Evolutionary conservation across 1,140 invertebrate genomes (phyloP), one percentile per base, ranked within the genome.

Genomic region (Calliphora vicina): DNA sequence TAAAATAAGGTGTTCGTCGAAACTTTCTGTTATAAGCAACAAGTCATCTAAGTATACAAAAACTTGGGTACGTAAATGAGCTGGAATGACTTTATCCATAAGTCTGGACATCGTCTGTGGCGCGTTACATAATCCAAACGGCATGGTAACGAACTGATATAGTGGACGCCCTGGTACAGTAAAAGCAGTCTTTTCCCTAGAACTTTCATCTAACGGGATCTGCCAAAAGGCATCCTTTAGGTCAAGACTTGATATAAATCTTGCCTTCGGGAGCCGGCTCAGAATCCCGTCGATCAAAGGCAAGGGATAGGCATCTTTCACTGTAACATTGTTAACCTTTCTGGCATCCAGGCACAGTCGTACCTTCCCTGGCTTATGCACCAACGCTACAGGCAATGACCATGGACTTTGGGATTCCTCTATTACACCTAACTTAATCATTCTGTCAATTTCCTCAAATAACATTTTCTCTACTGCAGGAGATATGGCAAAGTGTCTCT

Each of bases 141-240:
- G 81, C 84, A 83, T 80, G 89, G 57, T 80, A 90, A 90, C 1
- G 83, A 82, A 76, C 87, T 90, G 12, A 85, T 86, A 73, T 86
- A 72, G n/a, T 82, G 86, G 42, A 86, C 88, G 13, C 85, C 84
- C 78, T 87, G 86, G 84, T 4, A 84, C 84, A 3, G 85, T 85
- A 82, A 91, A 91, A 0, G 88, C 91, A 0, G 91, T 92, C 80
- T 91, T 91, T 1, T 85, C 82, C 61, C 81, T 82, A 15, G 82
- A 83, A 20, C 84, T 71, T 29, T 72, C 25, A 0, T 82, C 29
- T 35, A 35, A 35, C 29, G 29, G 29, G 29, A 35, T 35, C 29
- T 35, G 29, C 29, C 29, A 35, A 78, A 29, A 86, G 45, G 15
- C 71, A 72, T 23, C 87, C 85, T 83, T 88, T 86, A 27, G 72